These are phyloP conservation scores for Myotis lucifugus DNA, from an alignment of 2,113 vertebrate species.

Conservation along the genomic window DNA sequence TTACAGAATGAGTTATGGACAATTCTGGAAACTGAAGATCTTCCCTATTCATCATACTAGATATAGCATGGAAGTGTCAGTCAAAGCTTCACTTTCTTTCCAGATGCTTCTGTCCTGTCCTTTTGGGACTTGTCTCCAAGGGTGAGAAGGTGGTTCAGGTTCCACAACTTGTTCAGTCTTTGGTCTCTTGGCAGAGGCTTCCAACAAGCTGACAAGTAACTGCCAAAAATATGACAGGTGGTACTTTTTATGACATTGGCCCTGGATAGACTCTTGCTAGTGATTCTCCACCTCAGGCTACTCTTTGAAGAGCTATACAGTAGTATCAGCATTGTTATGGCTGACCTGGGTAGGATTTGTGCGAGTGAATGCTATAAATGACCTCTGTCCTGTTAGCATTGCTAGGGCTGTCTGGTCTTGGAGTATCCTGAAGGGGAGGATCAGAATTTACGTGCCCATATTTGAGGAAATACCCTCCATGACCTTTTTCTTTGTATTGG, in stretches of 20 bases:
- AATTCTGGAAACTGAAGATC: not conserved
- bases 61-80: not conserved
- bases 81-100: not conserved
- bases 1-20: slow-evolving; percentile 31
- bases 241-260: not conserved
- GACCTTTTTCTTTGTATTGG: not conserved
- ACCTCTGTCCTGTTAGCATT: not conserved
- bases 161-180: not conserved
- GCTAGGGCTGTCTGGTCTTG: not conserved
- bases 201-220: not conserved
- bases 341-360: not conserved
- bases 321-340: not conserved
- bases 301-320: slow-evolving; percentile 1
- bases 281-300: not conserved
- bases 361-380: not conserved
- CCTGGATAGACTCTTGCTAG: not conserved
- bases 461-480: slow-evolving; percentile 32
- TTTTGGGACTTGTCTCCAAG: slow-evolving; percentile 7
- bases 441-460: not conserved
- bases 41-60: not conserved
- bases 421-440: not conserved
- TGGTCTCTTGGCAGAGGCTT: slow-evolving; percentile 40
- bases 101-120: not conserved
- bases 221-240: not conserved
- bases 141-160: not conserved